phyloP scores from a whole-genome alignment of 2,797 vertebrate species.

The Lepilemur septentrionalis region DNA sequence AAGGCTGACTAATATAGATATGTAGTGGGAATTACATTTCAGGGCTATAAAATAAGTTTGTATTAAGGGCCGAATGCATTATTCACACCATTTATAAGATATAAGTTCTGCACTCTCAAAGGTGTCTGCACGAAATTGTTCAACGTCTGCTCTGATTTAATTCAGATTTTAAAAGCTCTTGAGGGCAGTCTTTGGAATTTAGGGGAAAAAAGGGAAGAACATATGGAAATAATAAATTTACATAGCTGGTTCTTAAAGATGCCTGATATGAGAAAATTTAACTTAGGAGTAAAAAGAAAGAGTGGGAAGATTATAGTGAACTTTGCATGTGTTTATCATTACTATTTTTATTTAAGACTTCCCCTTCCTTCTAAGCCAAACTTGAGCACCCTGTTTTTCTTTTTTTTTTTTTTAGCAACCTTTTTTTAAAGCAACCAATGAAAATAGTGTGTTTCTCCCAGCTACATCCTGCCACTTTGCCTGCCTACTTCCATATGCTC shows the following conservation, averaged over 20 bases:
- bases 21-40: neutral
- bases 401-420: neutral
- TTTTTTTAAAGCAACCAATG: neutral
- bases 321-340: slow-evolving; percentile 54
- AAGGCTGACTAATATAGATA: neutral
- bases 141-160: slow-evolving; percentile 59
- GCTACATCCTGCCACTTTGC: neutral
- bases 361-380: slow-evolving; percentile 20
- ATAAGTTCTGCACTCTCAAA: slow-evolving; percentile 22
- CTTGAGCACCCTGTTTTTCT: neutral
- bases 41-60: slow-evolving; percentile 28
- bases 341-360: slow-evolving; percentile 50
- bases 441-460: neutral
- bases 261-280: slow-evolving; percentile 49
- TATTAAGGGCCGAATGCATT: slow-evolving; percentile 31
- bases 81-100: slow-evolving; percentile 47
- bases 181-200: slow-evolving; percentile 63
- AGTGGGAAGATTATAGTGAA: neutral
- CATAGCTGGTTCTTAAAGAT: slow-evolving; percentile 56
- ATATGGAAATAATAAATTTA: slow-evolving; percentile 75
- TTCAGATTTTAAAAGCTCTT: slow-evolving; percentile 60
- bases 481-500: neutral
- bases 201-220: slow-evolving; percentile 7
- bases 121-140: slow-evolving; percentile 40
- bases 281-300: slow-evolving; percentile 57